phyloP scores from a whole-genome alignment of 2,888 invertebrate genomes.

The Drymonia ruficornis region DNA sequence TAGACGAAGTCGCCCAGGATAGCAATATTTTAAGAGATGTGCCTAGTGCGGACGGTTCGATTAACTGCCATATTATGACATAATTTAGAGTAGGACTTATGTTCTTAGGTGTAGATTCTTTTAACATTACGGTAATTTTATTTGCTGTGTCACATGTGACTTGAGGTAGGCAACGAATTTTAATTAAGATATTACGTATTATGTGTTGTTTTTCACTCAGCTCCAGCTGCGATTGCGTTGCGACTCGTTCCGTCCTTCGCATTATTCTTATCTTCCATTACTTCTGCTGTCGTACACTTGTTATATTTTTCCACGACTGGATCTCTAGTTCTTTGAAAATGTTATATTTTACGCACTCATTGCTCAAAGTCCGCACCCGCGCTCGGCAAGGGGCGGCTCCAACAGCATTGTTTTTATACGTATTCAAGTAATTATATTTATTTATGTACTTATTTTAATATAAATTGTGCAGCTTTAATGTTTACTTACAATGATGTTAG shows the following conservation, averaged over 20 bases:
- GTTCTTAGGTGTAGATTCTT: conserved; percentile 72
- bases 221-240: conserved; percentile 55
- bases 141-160: conserved; percentile 69
- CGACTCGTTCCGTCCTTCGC: conserved; percentile 52
- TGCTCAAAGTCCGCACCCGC: conserved; percentile 76
- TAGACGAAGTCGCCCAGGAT: conserved; percentile 61
- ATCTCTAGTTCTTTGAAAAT: conserved; percentile 57
- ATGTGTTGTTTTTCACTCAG: conserved; percentile 59
- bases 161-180: conserved; percentile 77
- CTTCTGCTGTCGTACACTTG: conserved; percentile 66
- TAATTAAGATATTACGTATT: conserved; percentile 63
- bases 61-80: conserved; percentile 85
- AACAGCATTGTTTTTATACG: conserved; percentile 71
- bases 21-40: conserved; percentile 54
- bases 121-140: conserved; percentile 65
- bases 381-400: conserved; percentile 61
- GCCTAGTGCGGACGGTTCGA: conserved; percentile 81
- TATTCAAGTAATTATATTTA: conserved; percentile 75
- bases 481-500: conserved; percentile 84
- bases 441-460: conserved; percentile 78
- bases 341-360: conserved; percentile 63
- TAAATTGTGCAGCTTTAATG: conserved; percentile 84
- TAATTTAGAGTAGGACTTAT: conserved; percentile 75
- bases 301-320: conserved; percentile 72
- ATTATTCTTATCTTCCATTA: conserved; percentile 53